A percentile compares a stretch with the other conserved stretches of the same genome.
Evolutionary conservation across 1,140 invertebrate genomes (phyloP).

Genomic region (Euborellia annulipes): DNA sequence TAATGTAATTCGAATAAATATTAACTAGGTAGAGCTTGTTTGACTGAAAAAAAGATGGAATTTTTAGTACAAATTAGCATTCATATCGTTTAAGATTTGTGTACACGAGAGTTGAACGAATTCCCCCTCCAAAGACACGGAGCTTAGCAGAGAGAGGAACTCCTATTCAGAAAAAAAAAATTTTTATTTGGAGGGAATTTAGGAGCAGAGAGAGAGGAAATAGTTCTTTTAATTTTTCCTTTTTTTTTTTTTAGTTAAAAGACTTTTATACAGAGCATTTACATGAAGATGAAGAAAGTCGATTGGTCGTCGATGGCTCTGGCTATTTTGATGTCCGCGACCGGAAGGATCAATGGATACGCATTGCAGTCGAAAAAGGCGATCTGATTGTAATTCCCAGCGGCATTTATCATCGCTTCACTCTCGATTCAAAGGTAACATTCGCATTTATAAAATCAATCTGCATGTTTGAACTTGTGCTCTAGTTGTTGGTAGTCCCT

Average conservation of each 20-base stretch:
- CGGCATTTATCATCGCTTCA: conserved; percentile 96
- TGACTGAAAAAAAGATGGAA: no score
- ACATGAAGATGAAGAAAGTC: conserved; percentile 95
- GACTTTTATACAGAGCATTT: conserved; percentile 87
- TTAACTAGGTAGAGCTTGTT: no score
- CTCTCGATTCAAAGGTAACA: conserved; percentile 68
- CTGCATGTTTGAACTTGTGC: no score
- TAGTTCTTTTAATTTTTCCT: conserved; percentile 5
- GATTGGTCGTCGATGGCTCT: conserved; percentile 67
- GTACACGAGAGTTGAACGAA: no score
- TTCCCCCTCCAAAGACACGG: no score
- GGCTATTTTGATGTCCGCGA: conserved; percentile 96
- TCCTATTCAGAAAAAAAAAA: no score
- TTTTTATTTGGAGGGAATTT: background rate
- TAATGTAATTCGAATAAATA: no score
- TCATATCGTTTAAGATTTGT: no score
- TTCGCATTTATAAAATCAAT: no score
- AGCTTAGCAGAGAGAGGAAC: no score
- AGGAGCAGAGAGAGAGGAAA: background rate
- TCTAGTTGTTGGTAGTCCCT: no score
- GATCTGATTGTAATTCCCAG: conserved; percentile 89
- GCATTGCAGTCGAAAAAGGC: conserved; percentile 67
- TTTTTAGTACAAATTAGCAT: no score
- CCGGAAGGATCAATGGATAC: conserved; percentile 78
- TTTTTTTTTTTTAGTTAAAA: conserved; percentile 42